Evolutionary conservation across 1,140 invertebrate genomes (phyloP), one percentile per base, ranked within the genome.

Genomic region (Archegozetes longisetosus): DNA sequence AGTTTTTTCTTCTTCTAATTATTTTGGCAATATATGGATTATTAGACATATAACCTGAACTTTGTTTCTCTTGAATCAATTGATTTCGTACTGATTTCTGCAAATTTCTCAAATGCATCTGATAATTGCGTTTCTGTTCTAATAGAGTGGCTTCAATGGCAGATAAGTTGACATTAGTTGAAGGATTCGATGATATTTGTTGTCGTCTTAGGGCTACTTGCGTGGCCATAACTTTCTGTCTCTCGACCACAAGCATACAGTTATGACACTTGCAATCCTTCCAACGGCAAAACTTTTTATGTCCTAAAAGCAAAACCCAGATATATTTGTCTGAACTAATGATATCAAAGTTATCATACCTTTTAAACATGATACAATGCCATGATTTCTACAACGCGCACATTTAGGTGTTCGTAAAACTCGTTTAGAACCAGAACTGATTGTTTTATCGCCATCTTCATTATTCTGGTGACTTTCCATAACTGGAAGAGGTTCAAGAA

Each of bases 181-280:
- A 29, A 32, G n/a, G n/a, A n/a, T n/a, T n/a, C 6, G 6, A 9
- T 6, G 32, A 40, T 40, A 40, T 40, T 17, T 40, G 32, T 40
- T 62, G 65, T 62, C 91, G 78, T 23, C 91, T 78, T 24, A 95
- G 73, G 20, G 91, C 91, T 26, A 95, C 90, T 82, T 85, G 77
- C 55, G 93, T 93, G 25, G 94, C 94, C 94, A 98, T 98, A n/a
- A 98, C 93, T 17, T 93, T 78, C 72, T 98, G 94, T 65, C 94
- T 77, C 75, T 98, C 94, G 0, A 93, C 93, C 56, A 98, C 97
- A n/a, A 98, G 80, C 0, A 91, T 95, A 76, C 94, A 98, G 77
- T 97, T 98, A 48, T 91, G 88, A 76, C 94, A 95, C 53, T 86
- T 82, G 76, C 91, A 95, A 71, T 95, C 91, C 58, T 88, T 77